Evolutionary conservation across 2,888 invertebrate species (phyloP), one percentile per base, ranked within the genome.

Genomic region (Ametastegia equiseti): DNA sequence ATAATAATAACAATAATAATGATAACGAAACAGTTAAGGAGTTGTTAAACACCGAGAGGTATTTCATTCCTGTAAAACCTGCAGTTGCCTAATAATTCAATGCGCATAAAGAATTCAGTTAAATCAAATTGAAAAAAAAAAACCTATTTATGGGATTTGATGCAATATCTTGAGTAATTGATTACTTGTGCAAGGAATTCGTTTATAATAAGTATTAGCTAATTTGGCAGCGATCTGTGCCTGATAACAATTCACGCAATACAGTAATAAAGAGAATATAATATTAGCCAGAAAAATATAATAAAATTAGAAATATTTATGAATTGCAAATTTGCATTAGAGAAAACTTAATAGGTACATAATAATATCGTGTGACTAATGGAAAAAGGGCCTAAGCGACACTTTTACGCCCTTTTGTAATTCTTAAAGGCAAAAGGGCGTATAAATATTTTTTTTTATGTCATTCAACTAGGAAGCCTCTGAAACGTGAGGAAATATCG

Each of bases 21-120:
- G 30, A 71, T 71, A 45, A 27, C 13, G 11, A 47, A 27, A 71
- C 27, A 27, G 71, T 71, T 45, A 71, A 23, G 9, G 3, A 27
- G 71, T 45, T 71, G 71, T 71, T 30, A 47, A 71, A 71, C 71
- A 71, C 47, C 27, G 71, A 71, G 13, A 45, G 27, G 45, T 13
- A 15, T 30, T 71, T 71, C n/a, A 30, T 71, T 47, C 45, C 45
- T 71, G 47, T 7, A 27, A 69, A 47, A 47, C 71, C 42, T 27
- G 7, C n/a, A 47, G 15, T 47, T 71, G 42, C 67, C 39, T 39
- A 67, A 67, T 19, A 39, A 13, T 67, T n/a, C n/a, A 60, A 19
- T 11, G 2, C 39, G 39, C 19, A 60, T 71, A 15, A 47, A 39
- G 19, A 67, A 39, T 67, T 39, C 9, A 19, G 2, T 0, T 67